These are phyloP conservation scores for Trachelus stipa DNA, from an alignment of 2,888 invertebrate genomes.

Conservation along the genomic window DNA sequence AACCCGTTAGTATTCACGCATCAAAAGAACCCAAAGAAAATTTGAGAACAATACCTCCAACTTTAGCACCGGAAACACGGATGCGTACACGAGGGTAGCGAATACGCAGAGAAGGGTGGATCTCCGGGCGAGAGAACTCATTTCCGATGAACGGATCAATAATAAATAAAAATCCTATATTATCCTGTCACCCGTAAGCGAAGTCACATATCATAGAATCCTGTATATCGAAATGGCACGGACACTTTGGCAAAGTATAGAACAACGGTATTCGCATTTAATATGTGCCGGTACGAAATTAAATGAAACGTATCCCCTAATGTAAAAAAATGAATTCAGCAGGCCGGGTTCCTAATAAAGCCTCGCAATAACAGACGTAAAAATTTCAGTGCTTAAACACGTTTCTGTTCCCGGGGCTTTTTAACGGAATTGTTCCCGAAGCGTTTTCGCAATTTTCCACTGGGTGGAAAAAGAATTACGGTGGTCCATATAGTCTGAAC, in stretches of 20 bases:
- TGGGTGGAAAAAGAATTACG: neutral
- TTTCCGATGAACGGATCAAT: neutral
- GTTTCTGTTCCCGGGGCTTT: neutral
- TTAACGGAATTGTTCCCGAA: neutral
- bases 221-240: neutral
- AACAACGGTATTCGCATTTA: neutral
- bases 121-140: neutral
- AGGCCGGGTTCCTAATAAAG: neutral
- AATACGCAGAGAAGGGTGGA: neutral
- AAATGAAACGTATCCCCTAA: neutral
- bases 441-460: neutral
- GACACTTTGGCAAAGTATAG: neutral
- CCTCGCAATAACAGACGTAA: neutral
- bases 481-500: neutral
- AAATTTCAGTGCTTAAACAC: neutral
- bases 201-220: neutral
- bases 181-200: neutral
- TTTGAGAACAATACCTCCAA: neutral
- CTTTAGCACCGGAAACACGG: neutral
- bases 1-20: neutral
- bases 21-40: neutral
- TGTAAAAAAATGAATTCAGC: neutral
- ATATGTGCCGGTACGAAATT: neutral
- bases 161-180: neutral
- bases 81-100: neutral